Evolutionary conservation across 2,113 vertebrate species (phyloP).

Genomic region (Daubentonia madagascariensis): DNA sequence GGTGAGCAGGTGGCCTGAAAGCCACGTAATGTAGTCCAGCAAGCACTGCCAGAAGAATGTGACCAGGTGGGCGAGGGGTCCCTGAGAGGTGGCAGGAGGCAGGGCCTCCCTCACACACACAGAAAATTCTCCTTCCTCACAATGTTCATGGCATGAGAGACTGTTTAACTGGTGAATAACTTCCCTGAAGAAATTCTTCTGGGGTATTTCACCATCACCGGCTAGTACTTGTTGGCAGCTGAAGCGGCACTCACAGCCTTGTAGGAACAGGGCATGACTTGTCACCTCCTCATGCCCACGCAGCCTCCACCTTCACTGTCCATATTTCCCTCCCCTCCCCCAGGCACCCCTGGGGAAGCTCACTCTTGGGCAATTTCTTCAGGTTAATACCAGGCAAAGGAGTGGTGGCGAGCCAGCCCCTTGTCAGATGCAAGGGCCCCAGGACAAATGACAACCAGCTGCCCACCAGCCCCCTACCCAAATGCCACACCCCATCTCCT

Average conservation of each 20-base stretch:
- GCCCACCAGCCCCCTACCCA: background rate
- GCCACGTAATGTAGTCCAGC: background rate
- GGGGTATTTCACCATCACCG: conserved; percentile 81
- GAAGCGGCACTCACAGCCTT: conserved; percentile 78
- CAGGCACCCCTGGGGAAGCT: background rate
- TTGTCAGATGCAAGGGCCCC: background rate
- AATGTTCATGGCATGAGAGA: conserved; percentile 51
- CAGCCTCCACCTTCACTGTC: background rate
- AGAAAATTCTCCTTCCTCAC: conserved; percentile 32
- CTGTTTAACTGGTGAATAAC: conserved; percentile 77
- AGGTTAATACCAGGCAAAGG: conserved; percentile 38
- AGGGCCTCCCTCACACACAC: background rate
- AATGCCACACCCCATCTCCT: background rate
- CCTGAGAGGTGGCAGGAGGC: background rate
- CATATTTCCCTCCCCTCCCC: background rate
- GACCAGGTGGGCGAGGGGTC: background rate
- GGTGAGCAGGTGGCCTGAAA: background rate
- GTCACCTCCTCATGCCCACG: background rate
- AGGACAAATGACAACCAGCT: background rate
- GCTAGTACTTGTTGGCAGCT: conserved; percentile 84
- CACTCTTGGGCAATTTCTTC: background rate
- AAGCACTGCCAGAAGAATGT: background rate
- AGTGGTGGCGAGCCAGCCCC: background rate
- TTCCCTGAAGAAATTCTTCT: conserved; percentile 83
- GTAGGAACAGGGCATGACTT: conserved; percentile 69